A percentile compares a stretch with the other conserved stretches of the same genome.
Evolutionary conservation across 1,140 invertebrate genomes (phyloP).

Genomic region (Procambarus virginalis): DNA sequence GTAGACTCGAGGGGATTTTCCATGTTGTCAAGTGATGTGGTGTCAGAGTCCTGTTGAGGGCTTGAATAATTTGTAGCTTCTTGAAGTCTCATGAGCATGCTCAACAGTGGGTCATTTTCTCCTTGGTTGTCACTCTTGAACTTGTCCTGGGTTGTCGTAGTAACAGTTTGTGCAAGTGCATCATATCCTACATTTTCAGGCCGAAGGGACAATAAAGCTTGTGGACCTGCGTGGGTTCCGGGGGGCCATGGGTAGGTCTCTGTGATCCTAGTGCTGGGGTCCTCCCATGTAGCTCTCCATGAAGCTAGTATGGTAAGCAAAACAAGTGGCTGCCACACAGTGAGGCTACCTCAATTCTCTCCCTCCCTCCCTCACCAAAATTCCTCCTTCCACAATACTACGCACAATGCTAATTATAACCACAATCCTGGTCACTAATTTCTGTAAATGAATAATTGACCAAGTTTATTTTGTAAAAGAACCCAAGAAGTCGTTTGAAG

Average conservation of each 20-base stretch:
- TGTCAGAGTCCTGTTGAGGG: conserved; percentile 67
- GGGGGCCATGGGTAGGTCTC: conserved; percentile 92
- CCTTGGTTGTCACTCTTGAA: conserved; percentile 74
- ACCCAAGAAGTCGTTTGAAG: no score
- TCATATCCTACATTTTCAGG: conserved; percentile 85
- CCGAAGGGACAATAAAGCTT: conserved; percentile 78
- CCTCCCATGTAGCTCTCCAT: no score
- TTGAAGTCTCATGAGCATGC: conserved; percentile 95
- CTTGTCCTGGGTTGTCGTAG: conserved; percentile 71
- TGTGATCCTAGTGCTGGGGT: conserved; percentile 91
- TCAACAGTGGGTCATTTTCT: conserved; percentile 85
- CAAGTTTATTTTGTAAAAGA: no score
- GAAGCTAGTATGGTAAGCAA: no score
- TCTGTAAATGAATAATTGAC: no score
- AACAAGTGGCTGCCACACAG: no score
- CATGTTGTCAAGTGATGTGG: conserved; percentile 67
- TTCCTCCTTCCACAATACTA: no score
- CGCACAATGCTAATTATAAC: no score
- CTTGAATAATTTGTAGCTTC: conserved; percentile 89
- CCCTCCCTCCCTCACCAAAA: no score
- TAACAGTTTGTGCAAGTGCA: conserved; percentile 72
- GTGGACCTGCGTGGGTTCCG: conserved; percentile 74
- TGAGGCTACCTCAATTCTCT: no score
- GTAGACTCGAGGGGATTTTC: conserved; percentile 69
- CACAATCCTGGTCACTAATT: no score